Conservation (phyloP, 2,797 vertebrate genomes). For the Falco naumanni region DNA sequence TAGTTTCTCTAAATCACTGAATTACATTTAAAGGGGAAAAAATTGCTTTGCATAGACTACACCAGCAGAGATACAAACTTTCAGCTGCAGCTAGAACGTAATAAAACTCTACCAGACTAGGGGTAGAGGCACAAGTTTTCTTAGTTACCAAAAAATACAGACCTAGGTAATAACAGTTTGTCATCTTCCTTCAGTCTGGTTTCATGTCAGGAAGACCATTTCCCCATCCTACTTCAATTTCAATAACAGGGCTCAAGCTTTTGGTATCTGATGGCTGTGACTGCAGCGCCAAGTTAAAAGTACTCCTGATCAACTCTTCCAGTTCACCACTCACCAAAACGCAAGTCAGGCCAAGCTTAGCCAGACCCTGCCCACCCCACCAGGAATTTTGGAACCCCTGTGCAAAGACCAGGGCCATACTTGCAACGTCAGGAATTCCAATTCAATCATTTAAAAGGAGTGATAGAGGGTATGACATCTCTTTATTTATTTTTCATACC, state of each 20-base stretch:
- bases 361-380: background rate
- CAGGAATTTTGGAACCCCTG: background rate
- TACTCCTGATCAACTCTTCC: background rate
- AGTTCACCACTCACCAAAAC: background rate
- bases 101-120: background rate
- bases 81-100: background rate
- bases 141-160: background rate
- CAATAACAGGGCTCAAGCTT: background rate
- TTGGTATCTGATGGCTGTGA: too few species aligned
- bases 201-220: background rate
- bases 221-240: background rate
- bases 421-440: background rate
- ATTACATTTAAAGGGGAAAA: conserved; percentile 43
- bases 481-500: background rate
- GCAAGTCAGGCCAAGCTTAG: background rate
- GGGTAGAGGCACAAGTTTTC: background rate
- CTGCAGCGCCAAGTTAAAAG: background rate
- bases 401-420: background rate
- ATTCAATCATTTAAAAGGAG: background rate
- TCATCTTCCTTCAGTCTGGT: background rate
- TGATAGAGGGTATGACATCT: background rate
- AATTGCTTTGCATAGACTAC: conserved; percentile 4
- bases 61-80: background rate
- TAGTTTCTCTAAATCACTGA: conserved; percentile 43
- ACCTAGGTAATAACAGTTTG: background rate